Percentiles rank a stretch among this genome's conserved stretches.
Evolutionary conservation across 2,113 vertebrate genomes (phyloP).

Genomic region (Panthera tigris): DNA sequence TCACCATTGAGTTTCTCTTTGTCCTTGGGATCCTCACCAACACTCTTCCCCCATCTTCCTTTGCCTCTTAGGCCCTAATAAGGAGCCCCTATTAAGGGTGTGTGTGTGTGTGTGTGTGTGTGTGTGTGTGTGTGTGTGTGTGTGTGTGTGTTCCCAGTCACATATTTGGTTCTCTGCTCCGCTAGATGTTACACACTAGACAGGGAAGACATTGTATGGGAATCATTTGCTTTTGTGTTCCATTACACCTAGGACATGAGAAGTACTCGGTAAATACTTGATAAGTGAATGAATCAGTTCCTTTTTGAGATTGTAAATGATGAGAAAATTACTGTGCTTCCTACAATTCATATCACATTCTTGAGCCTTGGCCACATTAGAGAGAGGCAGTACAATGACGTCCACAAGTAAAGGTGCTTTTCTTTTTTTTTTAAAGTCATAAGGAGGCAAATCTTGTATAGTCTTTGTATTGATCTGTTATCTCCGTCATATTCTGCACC

Average conservation of each 20-base stretch:
- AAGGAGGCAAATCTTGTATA: background rate
- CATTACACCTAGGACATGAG: background rate
- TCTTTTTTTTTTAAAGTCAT: conserved; percentile 26
- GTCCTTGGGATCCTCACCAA: background rate
- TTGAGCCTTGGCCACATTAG: background rate
- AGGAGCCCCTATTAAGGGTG: no score
- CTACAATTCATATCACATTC: conserved; percentile 29
- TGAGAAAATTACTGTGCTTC: background rate
- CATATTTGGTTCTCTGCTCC: background rate
- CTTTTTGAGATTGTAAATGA: conserved; percentile 6
- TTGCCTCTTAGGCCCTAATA: background rate
- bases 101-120: no score
- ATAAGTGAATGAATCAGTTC: conserved; percentile 17
- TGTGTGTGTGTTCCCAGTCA: background rate
- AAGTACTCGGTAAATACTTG: conserved; percentile 36
- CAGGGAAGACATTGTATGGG: background rate
- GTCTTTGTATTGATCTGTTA: background rate
- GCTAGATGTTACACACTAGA: background rate
- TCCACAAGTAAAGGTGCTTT: background rate
- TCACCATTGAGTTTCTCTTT: conserved; percentile 13
- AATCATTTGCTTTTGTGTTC: conserved; percentile 34
- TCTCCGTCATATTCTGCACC: background rate
- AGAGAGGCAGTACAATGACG: background rate
- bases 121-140: background rate
- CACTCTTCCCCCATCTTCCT: background rate